Conservation (phyloP, 1,140 invertebrate species). For the Orchestia grillus region DNA sequence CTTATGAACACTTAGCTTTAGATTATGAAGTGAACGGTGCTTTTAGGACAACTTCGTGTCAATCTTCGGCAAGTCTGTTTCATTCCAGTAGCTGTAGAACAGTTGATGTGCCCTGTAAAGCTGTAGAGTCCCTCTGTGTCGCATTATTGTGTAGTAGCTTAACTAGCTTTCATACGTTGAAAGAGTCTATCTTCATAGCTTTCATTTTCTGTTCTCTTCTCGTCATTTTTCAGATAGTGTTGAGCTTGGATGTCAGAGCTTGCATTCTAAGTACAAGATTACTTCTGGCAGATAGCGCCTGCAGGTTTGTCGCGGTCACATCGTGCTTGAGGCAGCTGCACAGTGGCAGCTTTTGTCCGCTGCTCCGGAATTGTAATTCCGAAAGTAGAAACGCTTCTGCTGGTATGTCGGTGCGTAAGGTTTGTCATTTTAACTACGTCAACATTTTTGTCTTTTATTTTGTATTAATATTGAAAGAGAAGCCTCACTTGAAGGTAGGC, state of each 20-base stretch:
- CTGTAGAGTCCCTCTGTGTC: background rate
- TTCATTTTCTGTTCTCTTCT: background rate
- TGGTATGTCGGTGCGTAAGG: conserved; percentile 46
- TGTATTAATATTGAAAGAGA: background rate
- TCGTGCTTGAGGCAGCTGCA: background rate
- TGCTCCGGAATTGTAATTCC: background rate
- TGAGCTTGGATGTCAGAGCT: background rate
- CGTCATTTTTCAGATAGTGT: background rate
- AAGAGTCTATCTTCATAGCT: background rate
- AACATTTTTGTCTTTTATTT: background rate
- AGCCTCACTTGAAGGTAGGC: background rate
- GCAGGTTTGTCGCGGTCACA: background rate
- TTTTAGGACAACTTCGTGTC: conserved; percentile 11
- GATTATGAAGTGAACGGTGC: background rate
- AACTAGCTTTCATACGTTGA: background rate
- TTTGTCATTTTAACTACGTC: background rate
- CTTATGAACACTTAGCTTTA: background rate
- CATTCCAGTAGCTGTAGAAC: conserved; percentile 37
- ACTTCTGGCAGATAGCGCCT: background rate
- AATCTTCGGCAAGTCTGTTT: conserved; percentile 3
- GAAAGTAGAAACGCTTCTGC: background rate
- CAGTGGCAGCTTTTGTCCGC: background rate
- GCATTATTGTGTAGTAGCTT: background rate
- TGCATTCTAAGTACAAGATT: background rate
- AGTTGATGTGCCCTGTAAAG: background rate